Conservation (phyloP, 2,113 vertebrate species). For the Myrmecobius fasciatus region DNA sequence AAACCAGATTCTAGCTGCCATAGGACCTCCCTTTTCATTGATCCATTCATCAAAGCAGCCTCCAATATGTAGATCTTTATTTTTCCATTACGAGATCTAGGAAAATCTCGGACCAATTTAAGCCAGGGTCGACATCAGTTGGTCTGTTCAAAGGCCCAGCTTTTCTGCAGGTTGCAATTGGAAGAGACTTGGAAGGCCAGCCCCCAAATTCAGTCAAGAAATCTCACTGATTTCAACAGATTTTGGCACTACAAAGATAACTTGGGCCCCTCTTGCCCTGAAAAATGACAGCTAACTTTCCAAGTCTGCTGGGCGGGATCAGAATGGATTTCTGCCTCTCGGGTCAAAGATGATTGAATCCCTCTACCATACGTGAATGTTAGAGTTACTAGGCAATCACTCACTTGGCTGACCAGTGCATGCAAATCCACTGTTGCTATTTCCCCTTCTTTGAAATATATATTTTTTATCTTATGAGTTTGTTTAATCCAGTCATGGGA, state of each 20-base stretch:
- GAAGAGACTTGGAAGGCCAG: constrained; percentile 89
- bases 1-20: constrained; percentile 54
- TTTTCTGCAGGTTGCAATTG: constrained; percentile 80
- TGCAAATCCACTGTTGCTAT: constrained; percentile 30
- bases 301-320: constrained; percentile 83
- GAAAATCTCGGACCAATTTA: constrained; percentile 82
- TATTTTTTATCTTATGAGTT: background rate
- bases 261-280: constrained; percentile 76
- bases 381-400: constrained; percentile 35
- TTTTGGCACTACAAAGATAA: constrained; percentile 87
- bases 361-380: constrained; percentile 1
- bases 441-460: background rate
- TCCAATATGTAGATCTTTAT: constrained; percentile 74
- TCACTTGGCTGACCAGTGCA: constrained; percentile 12
- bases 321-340: constrained; percentile 78
- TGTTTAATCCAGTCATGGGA: background rate
- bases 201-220: constrained; percentile 91
- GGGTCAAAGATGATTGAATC: constrained; percentile 53
- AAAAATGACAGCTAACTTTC: constrained; percentile 84
- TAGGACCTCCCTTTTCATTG: constrained; percentile 59
- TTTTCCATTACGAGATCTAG: constrained; percentile 83
- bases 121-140: constrained; percentile 84
- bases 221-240: constrained; percentile 87
- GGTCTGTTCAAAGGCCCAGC: constrained; percentile 84
- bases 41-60: constrained; percentile 63